Conservation (phyloP, 2,113 vertebrate species). For the Polyodon spathula region DNA sequence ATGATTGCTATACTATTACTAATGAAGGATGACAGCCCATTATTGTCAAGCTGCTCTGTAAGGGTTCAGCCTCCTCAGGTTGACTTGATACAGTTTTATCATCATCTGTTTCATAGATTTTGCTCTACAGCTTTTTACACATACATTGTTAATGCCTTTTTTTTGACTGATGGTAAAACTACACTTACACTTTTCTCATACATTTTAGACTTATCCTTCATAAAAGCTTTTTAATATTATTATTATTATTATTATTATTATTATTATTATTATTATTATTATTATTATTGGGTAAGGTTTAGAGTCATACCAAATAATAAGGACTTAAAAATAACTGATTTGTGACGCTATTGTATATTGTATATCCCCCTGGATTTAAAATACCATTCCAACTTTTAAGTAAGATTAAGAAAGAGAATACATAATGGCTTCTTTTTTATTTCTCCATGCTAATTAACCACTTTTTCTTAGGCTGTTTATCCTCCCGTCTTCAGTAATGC, state of each 20-base stretch:
- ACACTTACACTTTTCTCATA: too few species aligned
- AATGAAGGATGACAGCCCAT: conserved; percentile 1
- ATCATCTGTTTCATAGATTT: background rate
- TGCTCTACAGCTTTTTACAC: too few species aligned
- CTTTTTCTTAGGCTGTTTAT: conserved; percentile 34
- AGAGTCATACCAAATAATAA: too few species aligned
- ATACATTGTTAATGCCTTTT: too few species aligned
- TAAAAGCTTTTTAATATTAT: too few species aligned
- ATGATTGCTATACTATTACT: background rate
- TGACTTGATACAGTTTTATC: background rate
- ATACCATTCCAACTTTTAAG: conserved; percentile 28
- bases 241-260: too few species aligned
- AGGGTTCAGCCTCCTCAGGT: background rate
- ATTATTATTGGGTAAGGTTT: too few species aligned
- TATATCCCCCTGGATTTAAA: conserved; percentile 28
- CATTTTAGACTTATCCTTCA: too few species aligned
- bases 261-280: too few species aligned
- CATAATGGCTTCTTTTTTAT: conserved; percentile 37
- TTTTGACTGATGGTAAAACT: too few species aligned
- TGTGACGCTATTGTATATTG: conserved; percentile 30
- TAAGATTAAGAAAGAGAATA: conserved; percentile 32
- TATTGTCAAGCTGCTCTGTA: background rate
- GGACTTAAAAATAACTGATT: conserved; percentile 32
- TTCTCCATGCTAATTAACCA: conserved; percentile 18
- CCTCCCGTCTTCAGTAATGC: conserved; percentile 37